Conservation (phyloP, 2,113 vertebrate species). For the Labrus mixtus region DNA sequence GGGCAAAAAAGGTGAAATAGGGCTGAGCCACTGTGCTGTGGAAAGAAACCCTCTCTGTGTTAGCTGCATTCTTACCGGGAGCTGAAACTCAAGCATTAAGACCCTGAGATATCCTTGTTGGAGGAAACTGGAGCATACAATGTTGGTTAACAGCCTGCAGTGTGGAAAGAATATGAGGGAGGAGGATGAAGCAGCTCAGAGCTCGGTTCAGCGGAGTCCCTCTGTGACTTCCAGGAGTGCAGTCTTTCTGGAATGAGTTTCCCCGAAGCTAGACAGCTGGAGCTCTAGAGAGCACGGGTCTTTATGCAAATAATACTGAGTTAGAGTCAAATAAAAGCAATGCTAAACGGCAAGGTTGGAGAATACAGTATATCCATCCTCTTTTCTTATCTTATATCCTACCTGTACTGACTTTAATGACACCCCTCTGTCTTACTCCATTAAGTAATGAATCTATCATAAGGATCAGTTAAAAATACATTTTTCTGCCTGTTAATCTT, state of each 20-base stretch:
- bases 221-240: constrained; percentile 59
- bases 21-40: background rate
- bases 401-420: constrained; percentile 30
- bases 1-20: background rate
- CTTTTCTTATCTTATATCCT: background rate
- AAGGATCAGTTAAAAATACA: constrained; percentile 16
- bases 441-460: constrained; percentile 42
- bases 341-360: constrained; percentile 17
- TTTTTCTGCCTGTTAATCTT: constrained; percentile 35
- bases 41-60: constrained; percentile 5
- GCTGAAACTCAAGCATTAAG: constrained; percentile 22
- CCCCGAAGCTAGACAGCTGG: constrained; percentile 48
- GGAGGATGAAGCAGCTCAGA: constrained; percentile 35
- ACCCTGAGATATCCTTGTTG: constrained; percentile 34
- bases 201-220: constrained; percentile 52
- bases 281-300: constrained; percentile 50
- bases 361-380: background rate
- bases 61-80: constrained; percentile 32
- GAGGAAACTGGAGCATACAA: constrained; percentile 12
- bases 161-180: constrained; percentile 33
- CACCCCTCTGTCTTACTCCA: constrained; percentile 1
- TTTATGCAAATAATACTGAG: constrained; percentile 56
- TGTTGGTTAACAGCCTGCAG: constrained; percentile 38
- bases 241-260: constrained; percentile 57
- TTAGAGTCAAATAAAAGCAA: constrained; percentile 46